phyloP scores from a whole-genome alignment of 2,113 vertebrate genomes.

The Mionectes macconnelli region DNA sequence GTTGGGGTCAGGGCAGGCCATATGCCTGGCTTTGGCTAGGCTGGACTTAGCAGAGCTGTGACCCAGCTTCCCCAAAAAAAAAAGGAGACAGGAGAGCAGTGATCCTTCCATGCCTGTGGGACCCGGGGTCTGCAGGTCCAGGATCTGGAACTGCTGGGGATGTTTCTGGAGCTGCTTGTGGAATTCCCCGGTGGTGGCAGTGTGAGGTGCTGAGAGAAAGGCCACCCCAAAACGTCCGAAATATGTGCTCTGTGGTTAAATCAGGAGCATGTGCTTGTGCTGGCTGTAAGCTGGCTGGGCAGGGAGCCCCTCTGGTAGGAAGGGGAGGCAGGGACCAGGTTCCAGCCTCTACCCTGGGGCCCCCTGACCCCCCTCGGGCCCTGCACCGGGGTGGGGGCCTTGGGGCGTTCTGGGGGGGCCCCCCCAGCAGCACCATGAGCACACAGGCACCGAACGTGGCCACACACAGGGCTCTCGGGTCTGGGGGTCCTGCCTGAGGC shows the following conservation, averaged over 20 bases:
- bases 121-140: fast-evolving
- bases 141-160: neutral
- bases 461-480: too few species aligned
- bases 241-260: fast-evolving
- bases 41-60: neutral
- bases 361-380: fast-evolving
- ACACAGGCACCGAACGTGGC: neutral
- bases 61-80: neutral
- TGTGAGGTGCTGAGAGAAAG: fast-evolving
- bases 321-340: neutral
- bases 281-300: fast-evolving
- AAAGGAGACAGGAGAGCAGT: neutral
- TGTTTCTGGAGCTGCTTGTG: neutral
- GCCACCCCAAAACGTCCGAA: fast-evolving
- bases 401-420: fast-evolving
- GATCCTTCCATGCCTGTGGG: fast-evolving
- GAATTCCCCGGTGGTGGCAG: fast-evolving
- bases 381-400: fast-evolving
- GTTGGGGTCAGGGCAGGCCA: neutral
- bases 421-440: neutral
- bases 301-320: fast-evolving
- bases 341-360: neutral
- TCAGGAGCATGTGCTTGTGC: fast-evolving
- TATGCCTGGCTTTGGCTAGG: neutral
- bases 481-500: neutral